Evolutionary conservation across 2,797 vertebrate genomes (phyloP), one percentile per base, ranked within the genome.

Genomic region (Nannoperca obscura): DNA sequence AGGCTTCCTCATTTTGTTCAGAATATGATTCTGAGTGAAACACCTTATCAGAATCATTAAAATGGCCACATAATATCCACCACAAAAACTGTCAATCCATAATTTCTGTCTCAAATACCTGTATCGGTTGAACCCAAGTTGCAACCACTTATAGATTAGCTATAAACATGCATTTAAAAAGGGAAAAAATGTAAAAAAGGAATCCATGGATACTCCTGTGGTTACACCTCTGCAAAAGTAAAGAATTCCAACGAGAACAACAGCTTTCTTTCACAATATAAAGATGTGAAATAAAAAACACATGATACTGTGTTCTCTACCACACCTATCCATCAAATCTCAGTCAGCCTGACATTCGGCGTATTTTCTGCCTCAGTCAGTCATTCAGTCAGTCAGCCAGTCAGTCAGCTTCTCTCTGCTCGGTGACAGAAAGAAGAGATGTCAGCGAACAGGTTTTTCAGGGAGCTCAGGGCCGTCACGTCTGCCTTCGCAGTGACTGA

Each of bases 391-490:
- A 71, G 52, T 88, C 87, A 85, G 62, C 86, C 88, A 89, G 80
- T 89, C 90, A 86, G 82, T 82, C 86, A 66, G 80, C 70, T 60
- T 86, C 84, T 50, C 80, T 84, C 68, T 71, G 82, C 81, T 54
- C 87, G 62, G 88, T 90, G 88, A 93, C 91, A 92, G 91, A 92
- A 87, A 91, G 90, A 82, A 88, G 90, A 88, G 87, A 89, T 94
- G 92, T 94, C 94, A 93, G 90, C 49, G 57, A 93, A 87, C 92
- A 94, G 93, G 91, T 93, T 94, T 92, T 91, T 74, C 84, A 44
- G 88, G 82, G 86, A 93, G 92, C 91, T 94, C 88, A 82, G 86
- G 91, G 94, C 92, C 87, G 85, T 92, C 92, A 92, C 83, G 88
- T 92, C 90, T 90, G 91, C 88, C 85, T 89, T 71, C 22, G 53